phyloP scores from a whole-genome alignment of 1,140 invertebrate genomes.

The Aphaenogaster floridana region DNA sequence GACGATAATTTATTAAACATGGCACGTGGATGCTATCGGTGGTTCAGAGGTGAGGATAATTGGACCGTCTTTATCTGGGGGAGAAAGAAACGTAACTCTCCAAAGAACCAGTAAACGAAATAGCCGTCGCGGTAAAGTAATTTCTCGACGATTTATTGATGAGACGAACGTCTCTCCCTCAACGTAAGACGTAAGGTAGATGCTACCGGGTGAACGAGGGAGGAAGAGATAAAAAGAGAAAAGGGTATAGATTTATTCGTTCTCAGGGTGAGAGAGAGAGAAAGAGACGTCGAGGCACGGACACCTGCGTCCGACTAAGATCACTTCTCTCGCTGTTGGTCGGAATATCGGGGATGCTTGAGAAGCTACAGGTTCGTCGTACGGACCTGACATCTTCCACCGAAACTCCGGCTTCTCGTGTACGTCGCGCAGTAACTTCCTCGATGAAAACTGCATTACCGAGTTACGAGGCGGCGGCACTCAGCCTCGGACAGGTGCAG shows the following conservation, averaged over 20 bases:
- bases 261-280: not conserved
- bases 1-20: slow-evolving; percentile 35
- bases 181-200: not conserved
- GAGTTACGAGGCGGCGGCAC: slow-evolving; percentile 72
- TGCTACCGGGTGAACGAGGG: not conserved
- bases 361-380: slow-evolving; percentile 5
- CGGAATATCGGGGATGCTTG: slow-evolving; percentile 10
- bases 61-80: not conserved
- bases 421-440: slow-evolving; percentile 79
- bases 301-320: slow-evolving; percentile 61
- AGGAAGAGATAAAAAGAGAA: not conserved
- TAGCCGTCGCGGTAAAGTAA: slow-evolving; percentile 41
- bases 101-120: slow-evolving; percentile 10
- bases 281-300: slow-evolving; percentile 14
- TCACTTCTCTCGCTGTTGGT: not conserved
- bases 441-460: slow-evolving; percentile 85
- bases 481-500: slow-evolving; percentile 59
- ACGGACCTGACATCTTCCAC: slow-evolving; percentile 53
- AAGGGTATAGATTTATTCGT: slow-evolving; percentile 63
- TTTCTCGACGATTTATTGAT: slow-evolving; percentile 52
- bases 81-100: not conserved
- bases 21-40: not conserved
- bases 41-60: slow-evolving; percentile 32
- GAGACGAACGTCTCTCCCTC: slow-evolving; percentile 3
- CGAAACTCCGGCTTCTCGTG: slow-evolving; percentile 57